Base-by-base conservation (phyloP, 1,140 invertebrate species). In the Paralvinella palmiformis region DNA sequence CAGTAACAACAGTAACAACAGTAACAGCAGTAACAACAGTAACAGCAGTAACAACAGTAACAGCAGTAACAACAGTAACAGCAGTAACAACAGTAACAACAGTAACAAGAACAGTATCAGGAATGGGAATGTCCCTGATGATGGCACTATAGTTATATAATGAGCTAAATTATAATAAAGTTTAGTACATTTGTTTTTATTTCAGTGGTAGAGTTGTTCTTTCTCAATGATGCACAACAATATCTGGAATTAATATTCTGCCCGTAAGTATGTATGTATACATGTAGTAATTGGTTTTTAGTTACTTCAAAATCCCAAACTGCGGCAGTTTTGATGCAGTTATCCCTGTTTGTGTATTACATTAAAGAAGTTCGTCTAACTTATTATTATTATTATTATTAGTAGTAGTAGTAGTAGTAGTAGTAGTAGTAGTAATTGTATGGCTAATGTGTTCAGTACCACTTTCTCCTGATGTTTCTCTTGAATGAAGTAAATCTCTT, bases 221-320 rank as follows among this genome's bases (percentile, higher is more conserved):
- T 84, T 64, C 64, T 83, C 6, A 79, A 80, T 66, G 74, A 79
- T 35, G 69, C 79, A 44, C 72, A 82, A 10, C 74, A 79, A 58
- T 85, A 85, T 65, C 69, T 85, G 24, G 84, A 85, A 75, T 71
- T 84, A 22, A 83, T 84, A 70, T 69, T 84, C 31, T 76, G 74
- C 24, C 83, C 83, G 70, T 82, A 69, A 82, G 81, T 82, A 63
- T 6, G 31, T 24, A 36, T 27, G 24, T 5, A 50, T 27, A 22
- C 1, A 24, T 22, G 35, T 36, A 37, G 10, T 59, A 59, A n/a
- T 32, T 13, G 0, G 32, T 59, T 10, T 37, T 13, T 15, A 1
- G 29, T 37, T 0, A 57, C 13, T 33, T 31, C n/a, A 7, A 31
- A 31, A 31, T 37, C n/a, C n/a, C 20, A 36, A 36, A 59, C 5